Evolutionary conservation across 1,140 invertebrate genomes (phyloP).

Genomic region (Meteorus sp.): DNA sequence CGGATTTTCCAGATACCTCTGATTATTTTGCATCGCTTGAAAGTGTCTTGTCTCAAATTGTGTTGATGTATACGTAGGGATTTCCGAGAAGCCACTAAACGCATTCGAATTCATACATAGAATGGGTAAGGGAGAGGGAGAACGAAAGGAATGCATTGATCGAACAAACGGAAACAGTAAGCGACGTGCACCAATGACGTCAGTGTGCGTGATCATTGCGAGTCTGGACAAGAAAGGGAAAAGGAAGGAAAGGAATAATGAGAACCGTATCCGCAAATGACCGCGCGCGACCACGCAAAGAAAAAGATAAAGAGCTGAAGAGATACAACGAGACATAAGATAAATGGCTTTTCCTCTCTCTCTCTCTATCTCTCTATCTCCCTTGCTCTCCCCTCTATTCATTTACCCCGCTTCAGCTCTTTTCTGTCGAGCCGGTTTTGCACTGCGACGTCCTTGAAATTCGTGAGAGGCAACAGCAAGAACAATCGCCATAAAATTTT

Average conservation of each 20-base stretch:
- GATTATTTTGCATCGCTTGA: not conserved
- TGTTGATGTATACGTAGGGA: slow-evolving; percentile 11
- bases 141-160: not conserved
- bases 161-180: not conserved
- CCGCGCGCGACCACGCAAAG: too few species aligned
- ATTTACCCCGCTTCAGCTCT: slow-evolving; percentile 37
- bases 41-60: not conserved
- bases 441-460: slow-evolving; percentile 55
- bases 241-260: not conserved
- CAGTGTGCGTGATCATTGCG: slow-evolving; percentile 3
- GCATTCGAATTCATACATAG: slow-evolving; percentile 5
- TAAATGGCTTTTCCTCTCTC: slow-evolving; percentile 1
- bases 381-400: too few species aligned
- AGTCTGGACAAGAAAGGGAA: not conserved
- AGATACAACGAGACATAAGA: too few species aligned
- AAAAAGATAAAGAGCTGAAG: not conserved
- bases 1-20: not conserved
- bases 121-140: not conserved
- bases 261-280: not conserved
- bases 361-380: too few species aligned
- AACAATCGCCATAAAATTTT: slow-evolving; percentile 45
- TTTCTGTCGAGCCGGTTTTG: slow-evolving; percentile 48
- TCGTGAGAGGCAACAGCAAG: slow-evolving; percentile 45
- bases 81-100: slow-evolving; percentile 20
- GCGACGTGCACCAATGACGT: not conserved